Conservation (phyloP, 2,113 vertebrate species). For the Seriola quinqueradiata region DNA sequence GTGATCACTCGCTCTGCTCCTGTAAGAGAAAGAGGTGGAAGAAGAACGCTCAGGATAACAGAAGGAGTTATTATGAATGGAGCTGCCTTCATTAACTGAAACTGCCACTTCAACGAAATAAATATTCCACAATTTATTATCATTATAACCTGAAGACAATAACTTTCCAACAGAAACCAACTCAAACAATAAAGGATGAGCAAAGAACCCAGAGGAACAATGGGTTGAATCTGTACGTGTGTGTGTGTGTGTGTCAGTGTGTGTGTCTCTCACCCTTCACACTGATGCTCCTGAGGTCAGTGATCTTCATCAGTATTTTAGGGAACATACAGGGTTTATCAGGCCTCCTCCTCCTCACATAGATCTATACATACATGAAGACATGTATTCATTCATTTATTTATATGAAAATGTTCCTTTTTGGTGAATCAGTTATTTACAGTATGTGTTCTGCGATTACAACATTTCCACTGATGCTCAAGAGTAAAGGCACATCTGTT, state of each 20-base stretch:
- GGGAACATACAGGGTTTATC: conserved; percentile 86
- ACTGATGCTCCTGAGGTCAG: conserved; percentile 85
- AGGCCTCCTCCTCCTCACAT: conserved; percentile 83
- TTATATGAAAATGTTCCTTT: background rate
- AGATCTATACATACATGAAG: conserved; percentile 65
- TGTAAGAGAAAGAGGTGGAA: conserved; percentile 48
- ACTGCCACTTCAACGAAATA: too few relatives aligned
- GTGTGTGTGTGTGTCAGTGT: conserved; percentile 8
- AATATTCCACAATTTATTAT: background rate
- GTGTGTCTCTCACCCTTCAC: conserved; percentile 79
- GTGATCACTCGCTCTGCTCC: conserved; percentile 85
- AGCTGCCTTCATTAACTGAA: too few relatives aligned
- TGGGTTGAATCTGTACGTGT: background rate
- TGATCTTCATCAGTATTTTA: conserved; percentile 87
- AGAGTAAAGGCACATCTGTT: background rate
- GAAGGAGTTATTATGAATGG: too few relatives aligned
- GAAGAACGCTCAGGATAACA: background rate
- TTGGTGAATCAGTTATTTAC: background rate
- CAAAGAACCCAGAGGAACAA: too few relatives aligned
- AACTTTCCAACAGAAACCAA: too few relatives aligned
- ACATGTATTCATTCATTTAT: background rate
- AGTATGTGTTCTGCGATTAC: background rate
- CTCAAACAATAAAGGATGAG: too few relatives aligned
- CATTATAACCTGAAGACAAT: too few relatives aligned
- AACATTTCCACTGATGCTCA: background rate